Base-by-base conservation (phyloP, 2,113 vertebrate genomes). In the Aegotheles bennettii region DNA sequence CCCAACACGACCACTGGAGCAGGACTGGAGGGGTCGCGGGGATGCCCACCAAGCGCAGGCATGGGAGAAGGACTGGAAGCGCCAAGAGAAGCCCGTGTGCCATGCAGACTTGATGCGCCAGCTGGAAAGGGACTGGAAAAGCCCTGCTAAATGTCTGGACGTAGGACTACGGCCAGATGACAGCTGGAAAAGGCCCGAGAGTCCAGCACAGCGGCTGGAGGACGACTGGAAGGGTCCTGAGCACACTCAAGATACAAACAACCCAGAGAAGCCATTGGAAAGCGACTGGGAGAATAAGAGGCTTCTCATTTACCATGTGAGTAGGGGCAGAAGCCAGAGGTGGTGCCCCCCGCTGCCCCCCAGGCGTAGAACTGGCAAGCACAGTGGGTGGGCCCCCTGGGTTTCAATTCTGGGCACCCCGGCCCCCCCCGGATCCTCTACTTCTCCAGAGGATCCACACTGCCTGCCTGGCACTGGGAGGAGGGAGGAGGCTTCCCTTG, bases 211-310 rank as follows among this genome's bases (percentile, higher is more conserved):
- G 38, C 16, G 1, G 8, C 51, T 79, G 28, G 89, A 96, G 23
- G 65, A 90, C 1, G 16, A 63, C 26, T 76, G 93, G 94, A 93
- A 93, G 56, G 51, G 21, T 36, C 56, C n/a, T 0, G 23, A 76
- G 48, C 53, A 26, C 8, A 6, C 40, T 42, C 45, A 1, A 47
- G 67, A 36, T 61, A 74, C 84, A n/a, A 57, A 87, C 80, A 93
- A 68, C 56, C 76, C 90, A 35, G 95, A 96, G 38, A 96, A 95
- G 63, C 93, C 94, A 33, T 17, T 96, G 79, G 95, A 95, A 87
- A 91, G 33, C 1, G 16, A 90, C 54, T 76, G 87, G 89, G 75
- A 28, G 18, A 95, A 56, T 38, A 94, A 90, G 73, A 93, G 63
- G 35, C 90, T 82, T 70, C 90, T 92, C 10, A 31, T 84, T 54